Conservation (phyloP, 2,888 invertebrate genomes). For the Troides helena region DNA sequence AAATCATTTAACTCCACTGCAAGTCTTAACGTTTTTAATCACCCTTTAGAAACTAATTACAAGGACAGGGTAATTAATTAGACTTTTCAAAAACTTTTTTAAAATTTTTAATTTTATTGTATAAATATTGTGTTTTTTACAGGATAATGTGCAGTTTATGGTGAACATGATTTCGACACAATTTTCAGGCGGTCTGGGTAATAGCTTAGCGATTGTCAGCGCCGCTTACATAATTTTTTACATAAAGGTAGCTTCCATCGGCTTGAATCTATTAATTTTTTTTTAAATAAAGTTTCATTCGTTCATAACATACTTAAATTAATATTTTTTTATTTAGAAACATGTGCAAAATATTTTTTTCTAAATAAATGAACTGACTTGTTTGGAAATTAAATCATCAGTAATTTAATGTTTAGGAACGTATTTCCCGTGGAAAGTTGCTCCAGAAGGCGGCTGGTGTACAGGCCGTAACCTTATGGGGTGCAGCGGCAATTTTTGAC, state of each 20-base stretch:
- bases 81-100: background rate
- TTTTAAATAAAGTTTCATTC: too few relatives aligned
- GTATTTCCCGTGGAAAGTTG: constrained; percentile 84
- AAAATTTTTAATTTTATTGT: too few relatives aligned
- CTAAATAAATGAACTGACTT: too few relatives aligned
- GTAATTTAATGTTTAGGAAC: constrained; percentile 71
- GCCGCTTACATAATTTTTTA: constrained; percentile 83
- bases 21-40: constrained; percentile 79
- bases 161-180: constrained; percentile 66
- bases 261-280: background rate
- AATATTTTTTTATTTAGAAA: too few relatives aligned
- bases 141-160: constrained; percentile 59
- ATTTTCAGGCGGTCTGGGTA: constrained; percentile 84
- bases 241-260: constrained; percentile 53
- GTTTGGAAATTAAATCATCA: too few relatives aligned
- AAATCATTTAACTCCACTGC: constrained; percentile 61
- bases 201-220: constrained; percentile 85
- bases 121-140: constrained; percentile 35
- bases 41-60: constrained; percentile 84
- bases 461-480: constrained; percentile 84
- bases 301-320: too few relatives aligned
- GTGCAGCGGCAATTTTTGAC: constrained; percentile 84
- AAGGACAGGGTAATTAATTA: constrained; percentile 49
- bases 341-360: too few relatives aligned
- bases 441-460: constrained; percentile 87